Percentiles rank a stretch among this genome's conserved stretches.
Evolutionary conservation across 2,113 vertebrate species (phyloP).

Genomic region (Echinops telfairi): DNA sequence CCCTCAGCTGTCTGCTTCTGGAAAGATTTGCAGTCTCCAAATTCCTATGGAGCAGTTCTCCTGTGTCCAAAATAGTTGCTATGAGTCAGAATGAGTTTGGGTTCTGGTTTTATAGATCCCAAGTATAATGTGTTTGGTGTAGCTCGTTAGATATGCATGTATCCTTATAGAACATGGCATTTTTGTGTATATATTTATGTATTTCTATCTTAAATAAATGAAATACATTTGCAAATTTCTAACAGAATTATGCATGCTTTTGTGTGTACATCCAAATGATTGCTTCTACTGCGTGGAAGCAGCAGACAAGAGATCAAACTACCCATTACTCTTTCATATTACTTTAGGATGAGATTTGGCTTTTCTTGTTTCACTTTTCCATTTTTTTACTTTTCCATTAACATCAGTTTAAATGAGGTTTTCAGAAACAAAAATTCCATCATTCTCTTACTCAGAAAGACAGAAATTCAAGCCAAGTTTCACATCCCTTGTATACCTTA

Average conservation of each 20-base stretch:
- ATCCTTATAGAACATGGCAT: not conserved
- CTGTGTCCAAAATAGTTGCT: too few relatives aligned
- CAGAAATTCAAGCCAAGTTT: not conserved
- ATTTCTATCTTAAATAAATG: not conserved
- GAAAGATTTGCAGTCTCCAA: too few relatives aligned
- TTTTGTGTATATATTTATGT: not conserved
- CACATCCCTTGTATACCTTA: not conserved
- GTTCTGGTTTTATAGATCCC: too few relatives aligned
- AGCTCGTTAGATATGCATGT: not conserved
- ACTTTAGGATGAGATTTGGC: too few relatives aligned
- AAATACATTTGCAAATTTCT: not conserved
- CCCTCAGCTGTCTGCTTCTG: too few relatives aligned
- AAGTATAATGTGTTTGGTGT: not conserved
- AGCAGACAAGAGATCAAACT: too few relatives aligned
- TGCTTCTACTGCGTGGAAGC: not conserved
- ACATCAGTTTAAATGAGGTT: too few relatives aligned
- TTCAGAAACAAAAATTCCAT: too few relatives aligned
- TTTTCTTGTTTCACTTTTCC: not conserved
- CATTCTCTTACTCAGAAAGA: conserved; percentile 7
- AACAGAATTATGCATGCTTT: not conserved
- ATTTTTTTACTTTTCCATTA: too few relatives aligned
- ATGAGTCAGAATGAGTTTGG: too few relatives aligned
- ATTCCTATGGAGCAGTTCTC: too few relatives aligned
- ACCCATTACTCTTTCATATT: too few relatives aligned
- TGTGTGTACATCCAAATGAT: not conserved